Evolutionary conservation across 2,113 vertebrate genomes (phyloP), one percentile per base, ranked within the genome.

Genomic region (Balaenoptera acutorostrata): DNA sequence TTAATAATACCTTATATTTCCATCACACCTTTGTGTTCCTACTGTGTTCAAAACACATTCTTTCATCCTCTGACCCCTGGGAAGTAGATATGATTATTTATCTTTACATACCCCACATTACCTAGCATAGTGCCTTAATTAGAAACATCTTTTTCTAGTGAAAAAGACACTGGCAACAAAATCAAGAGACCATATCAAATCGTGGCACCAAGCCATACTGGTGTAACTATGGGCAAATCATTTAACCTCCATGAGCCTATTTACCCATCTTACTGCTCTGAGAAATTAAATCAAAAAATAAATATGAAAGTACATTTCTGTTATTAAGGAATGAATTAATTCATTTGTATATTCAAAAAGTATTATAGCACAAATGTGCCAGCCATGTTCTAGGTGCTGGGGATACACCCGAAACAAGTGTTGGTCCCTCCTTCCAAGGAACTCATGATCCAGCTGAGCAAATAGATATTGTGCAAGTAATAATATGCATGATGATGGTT

Each of bases 261-360:
- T 75, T 86, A 31, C 4, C 31, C 31, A 61, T 52, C 31, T 61
- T 61, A 86, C 0, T 63, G 10, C 27, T 95, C 21, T 90, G 55
- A 92, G 74, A 90, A 68, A 88, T 46, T 93, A 78, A 72, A 49
- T 87, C 49, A 12, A 8, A 90, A 97, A 82, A 85, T 80, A 83
- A 44, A 78, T 68, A 55, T 31, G 39, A 82, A 87, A 52, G 59
- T 11, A 36, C 1, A 44, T 86, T 87, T 94, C 13, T 55, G 71
- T 89, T 20, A 78, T 55, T 55, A 74, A 2, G 72, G 21, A 64
- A 31, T 13, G 8, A 64, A 61, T 61, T 61, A 61, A 61, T 27
- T 61, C 59, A 27, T 63, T 31, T 89, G 93, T 12, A 23, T 49
- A 61, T 75, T 82, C 18, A 17, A 74, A 68, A 85, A 80, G 8